Evolutionary conservation across 2,888 invertebrate species (phyloP), one percentile per base, ranked within the genome.

Genomic region (Ganaspis brasiliensis): DNA sequence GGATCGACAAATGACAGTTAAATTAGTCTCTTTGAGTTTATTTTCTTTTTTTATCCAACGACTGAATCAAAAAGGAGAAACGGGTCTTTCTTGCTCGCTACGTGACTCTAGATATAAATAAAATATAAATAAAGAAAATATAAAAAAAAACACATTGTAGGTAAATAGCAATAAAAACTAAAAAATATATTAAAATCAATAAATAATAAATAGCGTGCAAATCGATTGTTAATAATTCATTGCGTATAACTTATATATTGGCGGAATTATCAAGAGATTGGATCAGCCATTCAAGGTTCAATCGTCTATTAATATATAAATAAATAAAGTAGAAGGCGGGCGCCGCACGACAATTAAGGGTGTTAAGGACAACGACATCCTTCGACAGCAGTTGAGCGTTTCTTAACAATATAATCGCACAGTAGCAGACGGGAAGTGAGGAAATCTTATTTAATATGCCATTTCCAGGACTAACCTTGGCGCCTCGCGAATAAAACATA

Each of bases 381-480:
- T 16, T 16, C 19, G 12, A 35, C 19, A 16, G 31, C 35, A 59
- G 61, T 61, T 16, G 35, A 35, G 19, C 16, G 12, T 61, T 61
- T 19, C 37, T 61, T 37, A 61, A 52, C 19, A 52, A 19, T 52
- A 61, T 10, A 37, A 35, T 37, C 12, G n/a, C n/a, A 35, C 19
- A 61, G 35, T 35, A 35, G 37, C 37, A 61, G 61, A 37, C 61
- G 37, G 56, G 61, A 61, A 61, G 12, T 61, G 37, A 61, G 61
- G 61, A 61, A 61, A 61, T 61, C 37, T 61, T 61, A 35, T 35
- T 61, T 37, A 61, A 61, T 16, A 61, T 61, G n/a, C 35, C 19
- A 19, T 61, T 61, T 61, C 16, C 37, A 16, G 19, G 19, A 61
- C n/a, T 37, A 61, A 61, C 37, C 37, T 61, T 61, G 19, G 35